phyloP scores from a whole-genome alignment of 2,888 invertebrate species.

The Athalia circularis region DNA sequence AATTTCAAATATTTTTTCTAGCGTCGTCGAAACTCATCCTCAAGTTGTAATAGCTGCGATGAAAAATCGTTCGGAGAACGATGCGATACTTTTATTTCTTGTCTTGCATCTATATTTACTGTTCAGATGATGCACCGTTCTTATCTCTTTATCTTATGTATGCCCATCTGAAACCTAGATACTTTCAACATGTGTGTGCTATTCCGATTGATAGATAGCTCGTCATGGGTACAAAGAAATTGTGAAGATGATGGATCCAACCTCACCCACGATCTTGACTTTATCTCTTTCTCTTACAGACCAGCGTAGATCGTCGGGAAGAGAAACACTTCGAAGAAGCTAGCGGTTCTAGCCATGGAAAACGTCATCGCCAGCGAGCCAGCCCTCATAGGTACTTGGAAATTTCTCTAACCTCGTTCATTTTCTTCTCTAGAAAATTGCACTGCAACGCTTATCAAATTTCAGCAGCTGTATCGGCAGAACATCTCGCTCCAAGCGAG shows the following conservation, averaged over 20 bases:
- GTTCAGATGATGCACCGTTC: neutral
- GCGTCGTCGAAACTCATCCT: no score
- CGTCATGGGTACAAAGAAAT: no score
- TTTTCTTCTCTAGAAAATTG: neutral
- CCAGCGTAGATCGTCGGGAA: conserved; percentile 65
- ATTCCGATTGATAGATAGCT: neutral
- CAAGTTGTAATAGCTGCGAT: no score
- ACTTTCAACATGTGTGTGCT: no score
- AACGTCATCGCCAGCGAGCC: conserved; percentile 76
- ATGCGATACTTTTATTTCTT: neutral
- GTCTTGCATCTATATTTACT: neutral
- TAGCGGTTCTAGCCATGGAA: conserved; percentile 75
- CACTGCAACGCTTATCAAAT: neutral
- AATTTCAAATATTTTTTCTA: no score
- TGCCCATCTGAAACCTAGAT: no score
- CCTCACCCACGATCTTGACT: neutral
- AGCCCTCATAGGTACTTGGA: conserved; percentile 73
- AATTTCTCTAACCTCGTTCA: neutral
- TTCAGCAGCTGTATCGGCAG: conserved; percentile 62
- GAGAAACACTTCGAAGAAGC: conserved; percentile 74
- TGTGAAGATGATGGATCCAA: no score
- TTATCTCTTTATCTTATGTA: no score
- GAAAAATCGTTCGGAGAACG: no score
- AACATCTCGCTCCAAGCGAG: conserved; percentile 67
- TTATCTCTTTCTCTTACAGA: conserved; percentile 53